phyloP scores from a whole-genome alignment of 2,888 invertebrate genomes.

The Hypena proboscidalis region DNA sequence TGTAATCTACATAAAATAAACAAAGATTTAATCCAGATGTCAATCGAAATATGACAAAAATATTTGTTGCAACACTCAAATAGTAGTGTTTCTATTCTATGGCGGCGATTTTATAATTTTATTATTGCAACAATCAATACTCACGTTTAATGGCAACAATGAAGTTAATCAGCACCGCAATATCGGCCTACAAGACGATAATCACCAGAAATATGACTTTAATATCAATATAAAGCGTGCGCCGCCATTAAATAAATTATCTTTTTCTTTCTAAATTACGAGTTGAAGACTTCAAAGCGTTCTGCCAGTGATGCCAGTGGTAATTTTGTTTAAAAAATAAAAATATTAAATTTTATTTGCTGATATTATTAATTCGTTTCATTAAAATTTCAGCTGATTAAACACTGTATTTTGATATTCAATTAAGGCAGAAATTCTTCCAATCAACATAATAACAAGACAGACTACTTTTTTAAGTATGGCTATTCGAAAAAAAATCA shows the following conservation, averaged over 20 bases:
- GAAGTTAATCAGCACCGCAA: conserved; percentile 17
- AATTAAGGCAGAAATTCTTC: too few relatives aligned
- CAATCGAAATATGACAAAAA: conserved; percentile 37
- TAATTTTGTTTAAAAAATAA: conserved; percentile 16
- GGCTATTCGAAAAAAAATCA: too few relatives aligned
- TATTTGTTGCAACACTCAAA: conserved; percentile 77
- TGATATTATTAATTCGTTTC: not conserved
- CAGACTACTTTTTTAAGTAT: too few relatives aligned
- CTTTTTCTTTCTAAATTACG: conserved; percentile 34
- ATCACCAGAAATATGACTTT: not conserved
- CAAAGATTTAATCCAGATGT: conserved; percentile 25
- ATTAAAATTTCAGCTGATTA: too few relatives aligned
- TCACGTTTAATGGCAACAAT: conserved; percentile 79
- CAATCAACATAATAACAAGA: too few relatives aligned
- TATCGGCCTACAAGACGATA: conserved; percentile 5
- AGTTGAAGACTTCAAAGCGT: conserved; percentile 22
- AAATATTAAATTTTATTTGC: not conserved
- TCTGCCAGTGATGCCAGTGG: conserved; percentile 30
- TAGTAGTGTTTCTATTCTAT: conserved; percentile 74
- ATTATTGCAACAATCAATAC: conserved; percentile 79
- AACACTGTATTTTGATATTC: too few relatives aligned
- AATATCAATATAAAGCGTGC: conserved; percentile 7
- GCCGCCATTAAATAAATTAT: conserved; percentile 24
- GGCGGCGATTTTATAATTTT: conserved; percentile 62
- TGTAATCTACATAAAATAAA: conserved; percentile 4